Conservation (phyloP, 1,140 invertebrate genomes). For the Drosophila baimaii region DNA sequence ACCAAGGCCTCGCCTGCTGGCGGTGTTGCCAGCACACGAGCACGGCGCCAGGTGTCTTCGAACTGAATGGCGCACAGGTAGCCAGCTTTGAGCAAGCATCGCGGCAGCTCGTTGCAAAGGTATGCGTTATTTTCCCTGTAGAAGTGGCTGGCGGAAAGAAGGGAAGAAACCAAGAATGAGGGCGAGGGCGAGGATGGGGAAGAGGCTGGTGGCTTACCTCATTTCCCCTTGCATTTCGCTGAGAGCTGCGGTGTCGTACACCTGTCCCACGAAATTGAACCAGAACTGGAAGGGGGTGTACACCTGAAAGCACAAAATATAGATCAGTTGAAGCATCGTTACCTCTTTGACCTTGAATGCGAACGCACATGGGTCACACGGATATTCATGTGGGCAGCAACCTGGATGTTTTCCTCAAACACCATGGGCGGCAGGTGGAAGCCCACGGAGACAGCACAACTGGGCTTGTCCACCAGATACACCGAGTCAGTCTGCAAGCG, state of each 20-base stretch:
- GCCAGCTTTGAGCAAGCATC: constrained; percentile 20
- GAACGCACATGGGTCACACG: constrained; percentile 26
- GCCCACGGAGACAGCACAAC: neutral
- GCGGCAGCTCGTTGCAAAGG: neutral
- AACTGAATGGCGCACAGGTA: constrained; percentile 29
- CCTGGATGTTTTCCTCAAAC: neutral
- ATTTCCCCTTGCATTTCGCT: neutral
- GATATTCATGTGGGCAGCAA: neutral
- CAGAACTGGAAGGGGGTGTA: constrained; percentile 65
- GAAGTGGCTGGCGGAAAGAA: neutral
- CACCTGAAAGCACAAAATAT: too few species aligned
- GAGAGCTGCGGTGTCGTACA: neutral
- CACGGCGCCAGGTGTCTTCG: constrained; percentile 28
- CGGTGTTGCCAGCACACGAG: constrained; percentile 13
- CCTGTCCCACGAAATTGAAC: constrained; percentile 22
- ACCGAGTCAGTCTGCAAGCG: constrained; percentile 31
- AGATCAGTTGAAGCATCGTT: too few species aligned
- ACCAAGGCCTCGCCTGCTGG: neutral
- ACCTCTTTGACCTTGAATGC: too few species aligned
- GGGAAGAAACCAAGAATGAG: neutral
- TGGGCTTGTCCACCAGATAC: constrained; percentile 43
- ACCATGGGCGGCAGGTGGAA: neutral
- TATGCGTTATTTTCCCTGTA: neutral
- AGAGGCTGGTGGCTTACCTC: constrained; percentile 2
- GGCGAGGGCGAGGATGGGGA: too few species aligned